A percentile compares a stretch with the other conserved stretches of the same genome.
Conservation (phyloP, 1,140 invertebrate species). For the Gryon sp. region DNA sequence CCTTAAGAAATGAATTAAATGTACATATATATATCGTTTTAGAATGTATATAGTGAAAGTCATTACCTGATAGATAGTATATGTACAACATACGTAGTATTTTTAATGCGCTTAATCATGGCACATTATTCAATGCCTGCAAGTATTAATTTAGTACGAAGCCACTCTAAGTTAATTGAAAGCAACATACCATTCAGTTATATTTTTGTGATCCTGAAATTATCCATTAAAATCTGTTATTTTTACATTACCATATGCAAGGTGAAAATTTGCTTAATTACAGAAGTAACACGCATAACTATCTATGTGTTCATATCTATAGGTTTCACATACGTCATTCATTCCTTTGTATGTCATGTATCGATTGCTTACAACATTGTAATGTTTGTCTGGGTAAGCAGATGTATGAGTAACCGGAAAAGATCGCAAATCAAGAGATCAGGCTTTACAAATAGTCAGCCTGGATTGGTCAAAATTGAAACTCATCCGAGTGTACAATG, state of each 20-base stretch:
- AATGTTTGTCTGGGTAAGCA: conserved; percentile 43
- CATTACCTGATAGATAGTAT: conserved; percentile 4
- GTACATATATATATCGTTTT: too few species aligned
- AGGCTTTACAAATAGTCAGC: conserved; percentile 50
- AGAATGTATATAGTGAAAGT: conserved; percentile 49
- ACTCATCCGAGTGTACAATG: conserved; percentile 55
- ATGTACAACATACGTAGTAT: conserved; percentile 24
- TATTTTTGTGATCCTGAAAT: conserved; percentile 2
- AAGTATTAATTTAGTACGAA: conserved; percentile 32
- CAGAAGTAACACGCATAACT: conserved; percentile 9
- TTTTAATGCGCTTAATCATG: conserved; percentile 14
- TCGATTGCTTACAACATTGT: conserved; percentile 24
- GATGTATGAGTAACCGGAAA: conserved; percentile 51
- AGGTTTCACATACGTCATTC: conserved; percentile 20
- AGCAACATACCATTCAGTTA: conserved; percentile 8
- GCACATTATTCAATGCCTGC: conserved; percentile 20
- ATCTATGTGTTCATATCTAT: background rate
- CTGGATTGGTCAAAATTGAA: conserved; percentile 43
- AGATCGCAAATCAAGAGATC: conserved; percentile 72
- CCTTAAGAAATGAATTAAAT: too few species aligned
- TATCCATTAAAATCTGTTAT: conserved; percentile 33
- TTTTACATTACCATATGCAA: background rate
- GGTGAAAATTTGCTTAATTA: conserved; percentile 14
- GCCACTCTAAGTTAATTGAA: conserved; percentile 35
- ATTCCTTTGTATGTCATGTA: conserved; percentile 20